Evolutionary conservation across 2,888 invertebrate genomes (phyloP).

Genomic region (Trachelus troglodyta): DNA sequence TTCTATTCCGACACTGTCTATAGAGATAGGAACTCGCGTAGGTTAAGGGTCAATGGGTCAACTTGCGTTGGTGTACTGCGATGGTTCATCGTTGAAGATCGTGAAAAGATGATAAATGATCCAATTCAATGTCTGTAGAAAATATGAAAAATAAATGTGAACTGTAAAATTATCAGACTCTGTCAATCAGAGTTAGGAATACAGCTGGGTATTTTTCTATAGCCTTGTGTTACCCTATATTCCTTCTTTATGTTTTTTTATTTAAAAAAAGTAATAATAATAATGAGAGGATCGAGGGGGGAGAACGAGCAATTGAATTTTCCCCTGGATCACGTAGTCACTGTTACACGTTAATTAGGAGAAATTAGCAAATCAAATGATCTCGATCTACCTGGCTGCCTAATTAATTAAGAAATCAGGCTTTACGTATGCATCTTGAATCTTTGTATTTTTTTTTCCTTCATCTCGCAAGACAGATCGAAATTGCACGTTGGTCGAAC

Average conservation of each 20-base stretch:
- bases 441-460: slow-evolving; percentile 7
- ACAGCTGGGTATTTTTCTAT: neutral
- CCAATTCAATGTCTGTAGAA: neutral
- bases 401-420: slow-evolving; percentile 21
- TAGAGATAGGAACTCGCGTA: neutral
- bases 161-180: neutral
- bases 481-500: neutral
- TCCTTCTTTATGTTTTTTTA: neutral
- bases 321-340: neutral
- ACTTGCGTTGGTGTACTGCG: neutral
- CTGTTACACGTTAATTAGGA: slow-evolving; percentile 21
- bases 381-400: slow-evolving; percentile 22
- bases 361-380: slow-evolving; percentile 17
- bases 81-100: neutral
- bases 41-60: neutral
- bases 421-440: slow-evolving; percentile 27
- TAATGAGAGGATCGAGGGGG: neutral
- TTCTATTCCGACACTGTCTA: neutral
- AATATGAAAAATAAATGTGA: neutral
- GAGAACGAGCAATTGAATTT: neutral
- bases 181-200: neutral
- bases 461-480: neutral
- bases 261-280: neutral
- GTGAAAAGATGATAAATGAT: neutral
- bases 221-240: neutral